These are phyloP conservation scores for Drosophila affinis DNA, from an alignment of 2,888 invertebrate genomes.

Conservation along the genomic window DNA sequence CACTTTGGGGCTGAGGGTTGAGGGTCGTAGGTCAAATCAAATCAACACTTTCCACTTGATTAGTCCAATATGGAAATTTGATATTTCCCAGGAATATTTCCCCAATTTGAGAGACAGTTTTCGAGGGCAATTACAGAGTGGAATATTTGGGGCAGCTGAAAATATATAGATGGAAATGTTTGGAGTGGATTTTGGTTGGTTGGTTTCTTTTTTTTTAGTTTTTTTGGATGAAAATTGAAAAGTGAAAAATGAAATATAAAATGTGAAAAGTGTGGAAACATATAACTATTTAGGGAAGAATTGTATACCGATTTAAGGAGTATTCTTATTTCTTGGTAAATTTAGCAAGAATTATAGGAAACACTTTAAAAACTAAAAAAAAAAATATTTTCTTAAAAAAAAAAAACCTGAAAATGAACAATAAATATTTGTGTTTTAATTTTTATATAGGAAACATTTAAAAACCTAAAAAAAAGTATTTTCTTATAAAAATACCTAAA, in stretches of 20 bases:
- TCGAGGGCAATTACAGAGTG: slow-evolving; percentile 49
- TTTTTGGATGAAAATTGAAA: background rate
- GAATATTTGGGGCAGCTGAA: slow-evolving; percentile 8
- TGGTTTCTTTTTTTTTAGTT: too few relatives aligned
- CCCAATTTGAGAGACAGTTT: slow-evolving; percentile 6
- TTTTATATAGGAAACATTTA: too few relatives aligned
- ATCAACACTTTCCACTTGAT: slow-evolving; percentile 74
- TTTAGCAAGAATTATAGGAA: background rate
- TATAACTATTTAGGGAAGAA: background rate
- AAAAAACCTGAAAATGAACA: too few relatives aligned
- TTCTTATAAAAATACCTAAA: background rate
- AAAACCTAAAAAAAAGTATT: background rate
- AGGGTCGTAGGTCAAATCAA: slow-evolving; percentile 53
- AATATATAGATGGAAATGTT: background rate
- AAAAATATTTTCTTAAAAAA: too few relatives aligned
- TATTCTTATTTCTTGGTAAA: background rate
- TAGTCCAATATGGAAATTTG: slow-evolving; percentile 55
- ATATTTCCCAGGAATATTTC: slow-evolving; percentile 42
- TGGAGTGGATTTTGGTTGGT: background rate
- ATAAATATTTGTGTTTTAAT: too few relatives aligned
- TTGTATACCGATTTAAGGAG: background rate
- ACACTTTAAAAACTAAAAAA: background rate
- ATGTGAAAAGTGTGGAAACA: too few relatives aligned
- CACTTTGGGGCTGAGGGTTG: slow-evolving; percentile 10
- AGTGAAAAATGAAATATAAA: too few relatives aligned